Percentiles rank a stretch among this genome's conserved stretches.
Conservation (phyloP, 1,140 invertebrate species). For the Drosophila equinoxialis region DNA sequence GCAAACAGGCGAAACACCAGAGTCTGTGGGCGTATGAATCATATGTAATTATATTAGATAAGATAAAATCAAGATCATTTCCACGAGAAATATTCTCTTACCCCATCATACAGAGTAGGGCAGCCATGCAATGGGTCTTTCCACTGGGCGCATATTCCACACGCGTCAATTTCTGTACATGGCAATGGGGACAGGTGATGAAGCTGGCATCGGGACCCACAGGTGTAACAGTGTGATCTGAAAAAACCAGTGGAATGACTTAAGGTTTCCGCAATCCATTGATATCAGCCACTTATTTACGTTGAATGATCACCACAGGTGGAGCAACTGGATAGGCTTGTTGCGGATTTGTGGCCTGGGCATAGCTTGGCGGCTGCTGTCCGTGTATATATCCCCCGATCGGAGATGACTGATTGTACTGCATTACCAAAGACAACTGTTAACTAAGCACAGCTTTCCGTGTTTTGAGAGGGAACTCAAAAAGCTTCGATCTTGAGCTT, state of each 20-base stretch:
- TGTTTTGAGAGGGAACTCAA: background rate
- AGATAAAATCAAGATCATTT: slow-evolving; percentile 30
- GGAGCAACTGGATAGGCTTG: slow-evolving; percentile 33
- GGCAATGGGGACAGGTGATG: slow-evolving; percentile 85
- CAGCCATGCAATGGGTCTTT: slow-evolving; percentile 86
- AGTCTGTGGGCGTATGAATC: slow-evolving; percentile 36
- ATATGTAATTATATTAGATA: slow-evolving; percentile 28
- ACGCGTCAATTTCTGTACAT: slow-evolving; percentile 83
- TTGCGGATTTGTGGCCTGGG: slow-evolving; percentile 61
- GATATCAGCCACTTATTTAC: slow-evolving; percentile 38
- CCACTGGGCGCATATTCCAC: slow-evolving; percentile 84
- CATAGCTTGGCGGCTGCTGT: slow-evolving; percentile 68
- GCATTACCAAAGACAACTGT: slow-evolving; percentile 29
- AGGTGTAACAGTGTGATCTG: slow-evolving; percentile 56
- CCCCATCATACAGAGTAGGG: slow-evolving; percentile 85
- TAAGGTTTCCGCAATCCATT: background rate
- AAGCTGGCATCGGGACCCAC: slow-evolving; percentile 83
- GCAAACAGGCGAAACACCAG: slow-evolving; percentile 86
- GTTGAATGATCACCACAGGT: slow-evolving; percentile 73
- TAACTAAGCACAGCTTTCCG: slow-evolving; percentile 13
- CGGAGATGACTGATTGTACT: slow-evolving; percentile 41
- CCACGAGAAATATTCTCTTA: slow-evolving; percentile 65
- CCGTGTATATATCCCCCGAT: slow-evolving; percentile 31
- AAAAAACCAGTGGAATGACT: background rate
- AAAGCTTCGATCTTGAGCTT: slow-evolving; percentile 3